Conservation (phyloP, 2,888 invertebrate species). For the Arctia plantaginis region DNA sequence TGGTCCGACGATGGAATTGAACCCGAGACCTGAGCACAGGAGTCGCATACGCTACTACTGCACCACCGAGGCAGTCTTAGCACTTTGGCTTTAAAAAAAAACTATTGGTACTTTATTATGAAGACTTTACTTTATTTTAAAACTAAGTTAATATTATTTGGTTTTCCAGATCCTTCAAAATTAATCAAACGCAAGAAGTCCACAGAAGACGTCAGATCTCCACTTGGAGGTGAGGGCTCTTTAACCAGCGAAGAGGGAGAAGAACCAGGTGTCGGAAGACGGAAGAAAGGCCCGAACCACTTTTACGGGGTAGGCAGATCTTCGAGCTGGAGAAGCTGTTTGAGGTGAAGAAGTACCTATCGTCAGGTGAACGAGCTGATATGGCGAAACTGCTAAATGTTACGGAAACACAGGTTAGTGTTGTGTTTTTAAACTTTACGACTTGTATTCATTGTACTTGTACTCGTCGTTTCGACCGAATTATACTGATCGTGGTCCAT, state of each 20-base stretch:
- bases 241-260: slow-evolving; percentile 83
- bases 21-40: no score
- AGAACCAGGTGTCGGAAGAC: slow-evolving; percentile 85
- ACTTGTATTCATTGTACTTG: not conserved
- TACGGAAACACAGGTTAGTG: slow-evolving; percentile 97
- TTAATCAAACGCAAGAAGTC: slow-evolving; percentile 81
- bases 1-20: no score
- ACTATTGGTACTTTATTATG: no score
- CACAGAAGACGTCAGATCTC: slow-evolving; percentile 78
- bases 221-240: slow-evolving; percentile 78
- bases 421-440: not conserved
- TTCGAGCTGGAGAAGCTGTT: slow-evolving; percentile 98
- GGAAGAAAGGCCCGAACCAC: slow-evolving; percentile 97
- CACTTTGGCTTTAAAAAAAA: no score
- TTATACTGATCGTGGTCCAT: not conserved
- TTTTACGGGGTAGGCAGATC: slow-evolving; percentile 97
- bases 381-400: slow-evolving; percentile 97
- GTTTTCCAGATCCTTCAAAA: slow-evolving; percentile 70
- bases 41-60: no score
- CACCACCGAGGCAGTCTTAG: no score
- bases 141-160: not conserved
- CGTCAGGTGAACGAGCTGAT: slow-evolving; percentile 96
- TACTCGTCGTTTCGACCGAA: not conserved
- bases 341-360: slow-evolving; percentile 98
- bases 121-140: no score